A percentile compares a stretch with the other conserved stretches of the same genome.
phyloP scores from a whole-genome alignment of 2,888 invertebrate species.

The Trissoscelio sp. region DNA sequence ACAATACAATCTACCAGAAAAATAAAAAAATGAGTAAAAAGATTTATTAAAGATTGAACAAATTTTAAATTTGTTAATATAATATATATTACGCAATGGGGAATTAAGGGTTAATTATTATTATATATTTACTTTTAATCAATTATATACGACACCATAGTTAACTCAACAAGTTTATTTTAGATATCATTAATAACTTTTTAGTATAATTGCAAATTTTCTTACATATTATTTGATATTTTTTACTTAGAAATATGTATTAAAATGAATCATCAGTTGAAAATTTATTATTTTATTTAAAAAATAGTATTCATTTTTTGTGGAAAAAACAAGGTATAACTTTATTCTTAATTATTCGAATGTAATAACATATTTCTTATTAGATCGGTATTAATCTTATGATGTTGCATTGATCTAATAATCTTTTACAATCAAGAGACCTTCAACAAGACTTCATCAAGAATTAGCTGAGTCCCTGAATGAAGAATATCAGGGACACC shows the following conservation, averaged over 20 bases:
- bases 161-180: no score
- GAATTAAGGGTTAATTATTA: no score
- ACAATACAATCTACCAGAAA: no score
- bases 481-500: constrained; percentile 17
- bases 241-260: background rate
- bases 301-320: background rate
- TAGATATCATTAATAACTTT: no score
- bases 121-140: no score
- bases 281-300: background rate
- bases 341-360: background rate
- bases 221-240: no score
- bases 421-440: constrained; percentile 16
- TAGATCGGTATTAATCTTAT: background rate
- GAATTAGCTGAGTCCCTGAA: constrained; percentile 2
- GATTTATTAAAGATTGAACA: no score
- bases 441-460: constrained; percentile 18
- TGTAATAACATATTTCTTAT: background rate
- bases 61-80: no score
- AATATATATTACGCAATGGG: no score
- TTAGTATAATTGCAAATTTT: no score
- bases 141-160: no score
- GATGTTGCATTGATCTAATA: constrained; percentile 18
- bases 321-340: background rate
- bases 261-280: background rate
- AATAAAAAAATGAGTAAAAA: no score